Evolutionary conservation across 2,797 vertebrate species (phyloP).

Genomic region (Protosalanx chinensis): DNA sequence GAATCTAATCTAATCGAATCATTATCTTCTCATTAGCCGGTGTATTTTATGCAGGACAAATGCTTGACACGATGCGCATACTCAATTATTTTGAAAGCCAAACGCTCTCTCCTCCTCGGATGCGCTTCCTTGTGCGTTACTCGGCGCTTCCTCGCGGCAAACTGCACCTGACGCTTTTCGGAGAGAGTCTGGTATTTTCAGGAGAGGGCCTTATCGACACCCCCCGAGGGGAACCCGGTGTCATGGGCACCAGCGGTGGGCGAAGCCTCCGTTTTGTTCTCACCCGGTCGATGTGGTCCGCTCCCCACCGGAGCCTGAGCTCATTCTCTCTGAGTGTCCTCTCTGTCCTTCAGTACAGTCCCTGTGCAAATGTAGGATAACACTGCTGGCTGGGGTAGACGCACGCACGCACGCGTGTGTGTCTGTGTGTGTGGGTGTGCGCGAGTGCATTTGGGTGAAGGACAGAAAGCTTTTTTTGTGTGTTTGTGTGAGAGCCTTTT

Average conservation of each 20-base stretch:
- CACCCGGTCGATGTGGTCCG: not conserved
- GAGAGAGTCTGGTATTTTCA: not conserved
- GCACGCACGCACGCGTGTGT: not conserved
- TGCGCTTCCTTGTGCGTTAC: too few species aligned
- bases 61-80: too few species aligned
- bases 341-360: slow-evolving; percentile 48
- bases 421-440: slow-evolving; percentile 9
- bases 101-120: too few species aligned
- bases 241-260: too few species aligned
- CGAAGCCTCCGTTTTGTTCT: not conserved
- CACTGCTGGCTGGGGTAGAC: slow-evolving; percentile 25
- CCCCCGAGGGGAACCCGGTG: not conserved
- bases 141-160: not conserved
- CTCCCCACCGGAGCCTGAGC: not conserved
- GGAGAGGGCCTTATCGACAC: not conserved
- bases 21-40: too few species aligned
- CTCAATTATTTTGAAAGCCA: too few species aligned
- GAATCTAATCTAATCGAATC: too few species aligned
- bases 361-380: slow-evolving; percentile 38
- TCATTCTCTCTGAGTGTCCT: slow-evolving; percentile 36
- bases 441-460: not conserved
- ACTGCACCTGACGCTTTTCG: not conserved
- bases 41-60: too few species aligned
- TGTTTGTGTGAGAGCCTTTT: not conserved
- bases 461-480: not conserved